phyloP scores from a whole-genome alignment of 2,113 vertebrate genomes.

The Pardalotus punctatus region DNA sequence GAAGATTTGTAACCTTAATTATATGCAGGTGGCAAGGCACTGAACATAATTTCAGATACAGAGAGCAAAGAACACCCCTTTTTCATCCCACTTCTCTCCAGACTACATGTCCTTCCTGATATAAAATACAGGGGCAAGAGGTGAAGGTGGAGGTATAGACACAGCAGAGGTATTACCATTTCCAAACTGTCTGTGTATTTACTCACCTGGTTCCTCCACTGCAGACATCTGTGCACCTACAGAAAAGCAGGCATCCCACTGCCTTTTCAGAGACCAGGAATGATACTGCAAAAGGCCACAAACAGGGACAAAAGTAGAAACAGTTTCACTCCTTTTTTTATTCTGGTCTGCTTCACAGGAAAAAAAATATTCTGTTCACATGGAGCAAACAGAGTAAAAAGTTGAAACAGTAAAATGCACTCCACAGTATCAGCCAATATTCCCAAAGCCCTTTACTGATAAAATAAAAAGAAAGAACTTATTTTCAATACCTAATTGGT shows the following conservation, averaged over 20 bases:
- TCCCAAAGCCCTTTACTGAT: not conserved
- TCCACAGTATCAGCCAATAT: not conserved
- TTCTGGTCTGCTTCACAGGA: not conserved
- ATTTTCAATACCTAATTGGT: not conserved
- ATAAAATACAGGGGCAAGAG: not conserved
- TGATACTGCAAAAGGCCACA: not conserved
- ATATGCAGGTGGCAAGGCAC: not conserved
- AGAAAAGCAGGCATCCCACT: not conserved
- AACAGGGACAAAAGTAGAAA: not conserved
- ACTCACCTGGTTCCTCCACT: not conserved
- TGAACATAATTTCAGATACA: not conserved
- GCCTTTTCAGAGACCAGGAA: not conserved
- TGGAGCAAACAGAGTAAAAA: not conserved
- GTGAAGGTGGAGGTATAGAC: not conserved
- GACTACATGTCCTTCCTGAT: accelerated
- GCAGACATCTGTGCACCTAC: not conserved
- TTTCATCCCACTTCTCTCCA: not conserved
- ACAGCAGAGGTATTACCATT: not conserved
- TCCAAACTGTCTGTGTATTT: accelerated
- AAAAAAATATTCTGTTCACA: not conserved
- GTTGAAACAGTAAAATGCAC: not conserved
- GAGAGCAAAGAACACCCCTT: not conserved
- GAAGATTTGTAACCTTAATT: not conserved
- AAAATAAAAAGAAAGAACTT: not conserved
- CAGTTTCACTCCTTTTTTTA: not conserved